A percentile compares a stretch with the other conserved stretches of the same genome.
Conservation (phyloP, 2,113 vertebrate species). For the Cyprinodon brontotheroides region DNA sequence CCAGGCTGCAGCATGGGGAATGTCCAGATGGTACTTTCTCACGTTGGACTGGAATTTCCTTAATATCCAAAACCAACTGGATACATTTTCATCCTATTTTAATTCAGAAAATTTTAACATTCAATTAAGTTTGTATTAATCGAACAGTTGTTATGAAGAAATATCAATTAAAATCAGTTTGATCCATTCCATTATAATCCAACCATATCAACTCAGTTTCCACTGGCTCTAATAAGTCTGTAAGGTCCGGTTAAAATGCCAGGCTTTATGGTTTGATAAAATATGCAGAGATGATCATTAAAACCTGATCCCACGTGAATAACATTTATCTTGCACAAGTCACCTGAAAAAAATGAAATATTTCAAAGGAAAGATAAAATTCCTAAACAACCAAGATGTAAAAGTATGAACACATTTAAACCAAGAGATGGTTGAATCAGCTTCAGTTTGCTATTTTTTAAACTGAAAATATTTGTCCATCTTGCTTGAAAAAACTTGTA, state of each 20-base stretch:
- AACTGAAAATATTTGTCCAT: background rate
- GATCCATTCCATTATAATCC: background rate
- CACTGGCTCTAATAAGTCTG: background rate
- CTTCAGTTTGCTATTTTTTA: background rate
- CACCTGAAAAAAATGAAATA: background rate
- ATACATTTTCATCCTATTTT: constrained; percentile 8
- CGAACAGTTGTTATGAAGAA: no score
- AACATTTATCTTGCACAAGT: background rate
- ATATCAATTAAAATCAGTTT: background rate
- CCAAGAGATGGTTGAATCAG: background rate
- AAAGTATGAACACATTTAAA: background rate
- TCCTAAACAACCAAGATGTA: no score
- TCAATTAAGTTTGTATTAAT: background rate
- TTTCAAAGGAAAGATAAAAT: no score
- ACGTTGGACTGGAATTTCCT: constrained; percentile 48
- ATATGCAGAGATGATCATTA: background rate
- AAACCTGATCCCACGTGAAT: background rate
- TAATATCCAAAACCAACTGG: constrained; percentile 32
- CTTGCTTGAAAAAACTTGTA: background rate
- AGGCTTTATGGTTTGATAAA: background rate
- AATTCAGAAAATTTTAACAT: background rate
- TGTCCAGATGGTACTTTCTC: constrained; percentile 43
- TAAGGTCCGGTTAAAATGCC: background rate
- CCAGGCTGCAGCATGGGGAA: constrained; percentile 38
- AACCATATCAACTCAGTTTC: background rate